Conservation (phyloP, 2,797 vertebrate genomes). For the Chelon auratus region DNA sequence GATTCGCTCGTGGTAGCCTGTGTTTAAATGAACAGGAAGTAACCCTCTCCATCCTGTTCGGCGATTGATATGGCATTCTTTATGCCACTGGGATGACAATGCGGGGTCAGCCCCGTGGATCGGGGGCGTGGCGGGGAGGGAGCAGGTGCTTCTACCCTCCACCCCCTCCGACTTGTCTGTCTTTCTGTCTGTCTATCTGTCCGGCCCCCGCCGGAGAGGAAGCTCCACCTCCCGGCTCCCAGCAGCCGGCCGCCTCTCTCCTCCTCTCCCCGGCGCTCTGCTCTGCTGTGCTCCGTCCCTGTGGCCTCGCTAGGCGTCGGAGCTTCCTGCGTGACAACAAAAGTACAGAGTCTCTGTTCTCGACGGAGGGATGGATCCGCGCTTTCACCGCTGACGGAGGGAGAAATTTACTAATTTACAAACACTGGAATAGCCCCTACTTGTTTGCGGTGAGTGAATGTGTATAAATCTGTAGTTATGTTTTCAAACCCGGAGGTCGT, state of each 20-base stretch:
- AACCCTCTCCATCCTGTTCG: constrained; percentile 35
- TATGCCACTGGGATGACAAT: constrained; percentile 65
- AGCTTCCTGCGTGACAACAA: constrained; percentile 81
- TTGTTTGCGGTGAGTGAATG: constrained; percentile 84
- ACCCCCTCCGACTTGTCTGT: constrained; percentile 50
- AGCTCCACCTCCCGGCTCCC: constrained; percentile 79
- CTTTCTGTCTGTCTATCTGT: constrained; percentile 49
- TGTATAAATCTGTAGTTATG: constrained; percentile 39
- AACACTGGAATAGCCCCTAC: constrained; percentile 73
- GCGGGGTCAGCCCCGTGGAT: constrained; percentile 68
- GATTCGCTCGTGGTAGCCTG: background rate
- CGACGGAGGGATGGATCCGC: constrained; percentile 79
- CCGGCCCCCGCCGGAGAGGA: constrained; percentile 69
- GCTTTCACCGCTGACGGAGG: constrained; percentile 61
- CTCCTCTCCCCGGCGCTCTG: constrained; percentile 73
- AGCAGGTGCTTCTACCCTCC: constrained; percentile 83
- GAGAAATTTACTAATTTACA: constrained; percentile 60
- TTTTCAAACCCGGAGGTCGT: constrained; percentile 60
- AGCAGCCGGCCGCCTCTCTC: constrained; percentile 79
- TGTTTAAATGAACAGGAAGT: constrained; percentile 46
- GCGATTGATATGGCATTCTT: constrained; percentile 58
- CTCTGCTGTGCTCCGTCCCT: constrained; percentile 71
- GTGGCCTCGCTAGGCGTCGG: constrained; percentile 78
- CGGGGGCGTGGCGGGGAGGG: constrained; percentile 73
- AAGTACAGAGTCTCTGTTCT: constrained; percentile 74